A percentile compares a stretch with the other conserved stretches of the same genome.
These are phyloP conservation scores for Gastrophysa polygoni DNA, from an alignment of 2,888 invertebrate species.

Conservation along the genomic window DNA sequence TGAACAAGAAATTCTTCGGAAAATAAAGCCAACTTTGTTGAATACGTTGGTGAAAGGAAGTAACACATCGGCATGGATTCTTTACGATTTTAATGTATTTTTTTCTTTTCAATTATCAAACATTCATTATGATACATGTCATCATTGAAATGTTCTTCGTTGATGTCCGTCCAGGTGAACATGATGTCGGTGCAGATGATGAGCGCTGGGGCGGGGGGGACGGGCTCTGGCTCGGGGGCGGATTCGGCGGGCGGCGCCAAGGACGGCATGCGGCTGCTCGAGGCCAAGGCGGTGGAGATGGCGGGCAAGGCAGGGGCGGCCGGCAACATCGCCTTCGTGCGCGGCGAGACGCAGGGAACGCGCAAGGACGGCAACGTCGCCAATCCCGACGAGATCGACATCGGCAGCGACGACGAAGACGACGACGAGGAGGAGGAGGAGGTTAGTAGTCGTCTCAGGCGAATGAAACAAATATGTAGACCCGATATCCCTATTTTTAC, in stretches of 20 bases:
- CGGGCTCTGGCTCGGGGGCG: conserved; percentile 70
- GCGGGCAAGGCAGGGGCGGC: conserved; percentile 50
- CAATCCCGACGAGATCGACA: conserved; percentile 89
- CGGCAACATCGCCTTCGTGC: conserved; percentile 81
- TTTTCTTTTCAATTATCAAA: no score
- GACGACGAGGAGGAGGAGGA: conserved; percentile 64
- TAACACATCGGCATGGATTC: no score
- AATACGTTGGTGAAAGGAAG: no score
- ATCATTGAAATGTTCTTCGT: not conserved
- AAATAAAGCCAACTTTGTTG: no score
- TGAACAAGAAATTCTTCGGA: no score
- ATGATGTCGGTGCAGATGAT: conserved; percentile 99
- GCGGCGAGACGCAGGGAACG: conserved; percentile 83
- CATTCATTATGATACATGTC: no score
- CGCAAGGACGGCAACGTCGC: conserved; percentile 72
- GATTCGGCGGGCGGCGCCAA: conserved; percentile 77
- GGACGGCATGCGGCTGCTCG: conserved; percentile 88
- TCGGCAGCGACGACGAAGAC: conserved; percentile 70
- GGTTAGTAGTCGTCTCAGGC: no score
- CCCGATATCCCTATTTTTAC: no score
- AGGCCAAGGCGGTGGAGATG: conserved; percentile 82
- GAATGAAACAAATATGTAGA: no score
- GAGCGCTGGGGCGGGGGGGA: conserved; percentile 75
- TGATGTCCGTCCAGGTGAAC: conserved; percentile 71
- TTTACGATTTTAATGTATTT: no score